Evolutionary conservation across 2,888 invertebrate genomes (phyloP).

Genomic region (Lasioglossum morio): DNA sequence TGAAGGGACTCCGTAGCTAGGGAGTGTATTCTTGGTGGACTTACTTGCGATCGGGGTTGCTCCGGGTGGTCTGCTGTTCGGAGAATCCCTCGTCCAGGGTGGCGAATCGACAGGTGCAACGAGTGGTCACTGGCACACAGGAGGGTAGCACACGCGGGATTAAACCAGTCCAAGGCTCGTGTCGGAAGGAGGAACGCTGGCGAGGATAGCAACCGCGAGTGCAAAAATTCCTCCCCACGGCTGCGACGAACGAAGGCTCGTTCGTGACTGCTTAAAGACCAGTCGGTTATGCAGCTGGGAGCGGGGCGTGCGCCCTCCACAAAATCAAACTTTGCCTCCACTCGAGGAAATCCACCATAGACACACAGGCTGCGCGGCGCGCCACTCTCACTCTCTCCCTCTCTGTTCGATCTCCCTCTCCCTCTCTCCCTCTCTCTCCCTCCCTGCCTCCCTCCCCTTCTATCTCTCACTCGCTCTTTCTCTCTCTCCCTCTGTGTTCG

Average conservation of each 20-base stretch:
- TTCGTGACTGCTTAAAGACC: conserved; percentile 75
- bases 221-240: conserved; percentile 19
- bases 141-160: conserved; percentile 1
- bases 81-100: conserved; percentile 24
- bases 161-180: not conserved
- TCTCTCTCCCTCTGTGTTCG: not conserved
- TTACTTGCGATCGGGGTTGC: conserved; percentile 37
- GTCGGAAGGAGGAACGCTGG: not conserved
- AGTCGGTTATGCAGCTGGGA: conserved; percentile 72
- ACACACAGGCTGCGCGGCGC: conserved; percentile 16
- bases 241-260: conserved; percentile 72
- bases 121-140: conserved; percentile 29
- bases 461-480: not conserved
- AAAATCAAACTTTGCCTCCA: conserved; percentile 71
- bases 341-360: conserved; percentile 60
- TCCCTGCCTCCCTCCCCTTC: not conserved
- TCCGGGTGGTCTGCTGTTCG: conserved; percentile 10
- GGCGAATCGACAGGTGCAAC: conserved; percentile 7
- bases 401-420: not conserved
- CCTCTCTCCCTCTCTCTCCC: not conserved
- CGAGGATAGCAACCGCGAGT: not conserved
- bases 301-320: conserved; percentile 73
- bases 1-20: not conserved
- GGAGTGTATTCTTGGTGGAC: conserved; percentile 18
- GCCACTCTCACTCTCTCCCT: conserved; percentile 4